A percentile compares a stretch with the other conserved stretches of the same genome.
Evolutionary conservation across 2,888 invertebrate species (phyloP).

Genomic region (Cosmia trapezina): DNA sequence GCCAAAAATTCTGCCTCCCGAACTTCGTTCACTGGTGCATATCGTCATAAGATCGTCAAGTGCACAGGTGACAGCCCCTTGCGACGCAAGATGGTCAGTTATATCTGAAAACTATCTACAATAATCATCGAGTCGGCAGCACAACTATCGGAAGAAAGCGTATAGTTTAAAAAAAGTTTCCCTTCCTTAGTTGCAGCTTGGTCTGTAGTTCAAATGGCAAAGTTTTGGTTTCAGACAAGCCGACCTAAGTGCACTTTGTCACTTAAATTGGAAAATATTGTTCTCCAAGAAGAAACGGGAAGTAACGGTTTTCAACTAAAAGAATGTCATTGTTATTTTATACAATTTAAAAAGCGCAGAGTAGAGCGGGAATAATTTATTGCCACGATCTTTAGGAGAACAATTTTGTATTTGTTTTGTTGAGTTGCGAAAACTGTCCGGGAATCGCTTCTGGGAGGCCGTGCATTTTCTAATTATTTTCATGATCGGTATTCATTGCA

Average conservation of each 20-base stretch:
- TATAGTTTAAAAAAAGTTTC: constrained; percentile 74
- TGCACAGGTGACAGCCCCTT: too few relatives aligned
- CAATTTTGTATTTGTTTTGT: constrained; percentile 45
- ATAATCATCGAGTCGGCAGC: constrained; percentile 32
- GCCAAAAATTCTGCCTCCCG: too few relatives aligned
- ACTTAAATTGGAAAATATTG: constrained; percentile 90
- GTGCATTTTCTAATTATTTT: constrained; percentile 15
- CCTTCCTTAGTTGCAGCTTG: constrained; percentile 77
- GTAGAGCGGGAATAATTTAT: constrained; percentile 53
- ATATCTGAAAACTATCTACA: constrained; percentile 16
- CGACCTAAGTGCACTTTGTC: constrained; percentile 90
- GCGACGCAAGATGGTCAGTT: background rate
- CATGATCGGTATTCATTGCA: background rate
- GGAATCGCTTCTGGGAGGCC: background rate
- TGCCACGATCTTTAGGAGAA: constrained; percentile 38
- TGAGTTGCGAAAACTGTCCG: constrained; percentile 26
- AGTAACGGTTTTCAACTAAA: constrained; percentile 77
- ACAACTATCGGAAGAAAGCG: constrained; percentile 58
- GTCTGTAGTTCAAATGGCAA: constrained; percentile 87
- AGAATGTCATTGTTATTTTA: constrained; percentile 75
- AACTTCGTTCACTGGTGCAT: too few relatives aligned
- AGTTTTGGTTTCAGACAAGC: constrained; percentile 89
- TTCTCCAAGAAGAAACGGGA: constrained; percentile 81
- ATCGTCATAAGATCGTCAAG: too few relatives aligned
- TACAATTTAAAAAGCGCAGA: constrained; percentile 67